Base-by-base conservation (phyloP, 1,140 invertebrate species). In the Ceratosolen fusciceps region DNA sequence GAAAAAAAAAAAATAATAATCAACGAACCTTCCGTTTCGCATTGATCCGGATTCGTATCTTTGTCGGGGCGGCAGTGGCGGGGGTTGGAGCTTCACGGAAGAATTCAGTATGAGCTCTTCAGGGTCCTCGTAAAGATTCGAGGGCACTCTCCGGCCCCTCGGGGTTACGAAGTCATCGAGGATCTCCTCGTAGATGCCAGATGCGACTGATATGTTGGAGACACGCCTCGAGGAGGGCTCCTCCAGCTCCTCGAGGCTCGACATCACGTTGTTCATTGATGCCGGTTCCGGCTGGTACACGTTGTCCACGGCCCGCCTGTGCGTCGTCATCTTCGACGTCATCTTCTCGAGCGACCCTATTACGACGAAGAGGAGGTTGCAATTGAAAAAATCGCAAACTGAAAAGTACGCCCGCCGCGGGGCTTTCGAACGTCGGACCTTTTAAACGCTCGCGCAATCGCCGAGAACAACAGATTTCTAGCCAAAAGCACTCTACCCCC, bases 131-230 rank as follows among this genome's bases (percentile, higher is more conserved):
- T 87, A 88, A 0, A 88, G 65, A 81, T 87, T 86, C 12, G 86
- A 83, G 26, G 82, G 74, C 43, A 84, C 70, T 1, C 79, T 80
- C 14, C 81, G 74, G 26, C 62, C 74, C 54, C 81, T 80, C 43
- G 43, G n/a, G 1, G 76, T 80, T 4, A 84, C 54, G 3, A 43
- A 56, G n/a, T 87, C 80, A 16, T 90, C 87, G n/a, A 86, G 67
- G 52, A 92, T 91, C 83, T 92, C 91, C 80, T 92, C 91, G 77
- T 92, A 92, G 80, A 92, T 90, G 5, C 91, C 92, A 0, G 92
- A 92, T 26, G 90, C 87, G 24, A 91, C 80, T 0, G 92, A 92
- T 29, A 91, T 86, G 14, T 88, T 88, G 0, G 91, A 92, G 77
- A 90, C 84, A 9, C 90, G 84, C 54, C 89, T 86, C 5, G 87